phyloP scores from a whole-genome alignment of 1,140 invertebrate species.

The Prorops nasuta region DNA sequence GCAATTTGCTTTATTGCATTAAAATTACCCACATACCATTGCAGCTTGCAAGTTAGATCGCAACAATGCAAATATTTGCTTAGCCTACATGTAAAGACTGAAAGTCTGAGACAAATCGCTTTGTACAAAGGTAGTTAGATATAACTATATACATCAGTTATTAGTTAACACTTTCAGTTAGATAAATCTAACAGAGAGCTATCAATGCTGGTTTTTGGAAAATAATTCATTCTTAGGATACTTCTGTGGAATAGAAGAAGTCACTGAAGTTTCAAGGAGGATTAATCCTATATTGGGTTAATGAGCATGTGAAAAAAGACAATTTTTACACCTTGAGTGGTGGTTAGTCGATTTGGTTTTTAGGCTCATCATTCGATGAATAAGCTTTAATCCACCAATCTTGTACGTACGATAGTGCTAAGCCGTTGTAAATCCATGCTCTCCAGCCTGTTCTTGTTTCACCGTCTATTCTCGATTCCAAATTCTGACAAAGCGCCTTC shows the following conservation, averaged over 20 bases:
- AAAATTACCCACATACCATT: too few relatives aligned
- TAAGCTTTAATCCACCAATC: slow-evolving; percentile 35
- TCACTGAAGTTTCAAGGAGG: too few relatives aligned
- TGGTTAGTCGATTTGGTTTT: slow-evolving; percentile 15
- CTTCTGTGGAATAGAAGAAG: too few relatives aligned
- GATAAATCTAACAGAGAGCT: background rate
- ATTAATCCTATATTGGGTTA: too few relatives aligned
- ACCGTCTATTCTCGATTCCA: slow-evolving; percentile 76
- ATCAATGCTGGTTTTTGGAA: slow-evolving; percentile 1
- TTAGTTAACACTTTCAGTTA: background rate
- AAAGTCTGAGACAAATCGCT: background rate
- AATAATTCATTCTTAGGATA: too few relatives aligned
- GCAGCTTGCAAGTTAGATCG: too few relatives aligned
- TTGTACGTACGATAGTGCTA: slow-evolving; percentile 79
- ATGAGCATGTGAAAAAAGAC: too few relatives aligned
- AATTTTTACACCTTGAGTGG: too few relatives aligned
- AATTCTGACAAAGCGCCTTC: slow-evolving; percentile 75
- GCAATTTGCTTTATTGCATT: too few relatives aligned
- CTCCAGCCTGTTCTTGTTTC: slow-evolving; percentile 73
- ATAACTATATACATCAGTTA: background rate
- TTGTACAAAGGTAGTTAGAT: background rate
- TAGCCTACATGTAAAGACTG: too few relatives aligned
- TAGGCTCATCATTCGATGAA: slow-evolving; percentile 25
- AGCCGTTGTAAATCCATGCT: slow-evolving; percentile 81
- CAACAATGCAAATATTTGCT: too few relatives aligned